Evolutionary conservation across 2,797 vertebrate genomes (phyloP).

Genomic region (Nyctibius grandis): DNA sequence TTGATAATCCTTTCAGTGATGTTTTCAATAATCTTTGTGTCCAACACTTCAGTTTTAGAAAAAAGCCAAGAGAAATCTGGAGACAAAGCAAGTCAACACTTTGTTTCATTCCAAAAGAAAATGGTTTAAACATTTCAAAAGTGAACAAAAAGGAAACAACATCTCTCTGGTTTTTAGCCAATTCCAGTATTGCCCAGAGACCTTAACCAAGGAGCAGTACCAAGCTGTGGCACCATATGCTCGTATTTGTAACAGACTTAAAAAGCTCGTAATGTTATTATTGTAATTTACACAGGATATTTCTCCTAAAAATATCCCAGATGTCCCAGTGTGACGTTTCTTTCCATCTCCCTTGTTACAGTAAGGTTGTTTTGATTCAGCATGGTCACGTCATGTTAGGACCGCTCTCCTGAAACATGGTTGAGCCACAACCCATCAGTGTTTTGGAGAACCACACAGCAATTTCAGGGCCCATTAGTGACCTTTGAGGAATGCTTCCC

Average conservation of each 20-base stretch:
- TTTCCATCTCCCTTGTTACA: background rate
- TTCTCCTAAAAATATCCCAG: slow-evolving; percentile 7
- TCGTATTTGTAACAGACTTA: slow-evolving; percentile 40
- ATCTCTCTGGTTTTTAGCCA: background rate
- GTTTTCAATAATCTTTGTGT: slow-evolving; percentile 1
- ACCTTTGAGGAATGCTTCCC: background rate
- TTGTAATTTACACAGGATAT: background rate
- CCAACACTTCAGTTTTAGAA: background rate
- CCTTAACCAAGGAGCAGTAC: slow-evolving; percentile 21
- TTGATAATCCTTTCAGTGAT: slow-evolving; percentile 1
- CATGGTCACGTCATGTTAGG: background rate
- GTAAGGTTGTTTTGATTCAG: background rate
- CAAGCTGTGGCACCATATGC: slow-evolving; percentile 28
- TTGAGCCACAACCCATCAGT: background rate
- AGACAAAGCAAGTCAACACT: background rate
- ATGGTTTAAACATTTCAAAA: background rate
- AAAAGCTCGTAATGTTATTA: slow-evolving; percentile 24
- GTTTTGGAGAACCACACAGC: background rate
- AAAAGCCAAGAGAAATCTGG: background rate
- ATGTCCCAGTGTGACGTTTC: background rate
- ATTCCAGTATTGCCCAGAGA: slow-evolving; percentile 28
- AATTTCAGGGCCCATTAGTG: background rate
- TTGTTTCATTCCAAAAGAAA: background rate
- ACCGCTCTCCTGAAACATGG: background rate
- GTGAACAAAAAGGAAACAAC: background rate